Evolutionary conservation across 1,140 invertebrate genomes (phyloP), one percentile per base, ranked within the genome.

Genomic region (Idris sp.): DNA sequence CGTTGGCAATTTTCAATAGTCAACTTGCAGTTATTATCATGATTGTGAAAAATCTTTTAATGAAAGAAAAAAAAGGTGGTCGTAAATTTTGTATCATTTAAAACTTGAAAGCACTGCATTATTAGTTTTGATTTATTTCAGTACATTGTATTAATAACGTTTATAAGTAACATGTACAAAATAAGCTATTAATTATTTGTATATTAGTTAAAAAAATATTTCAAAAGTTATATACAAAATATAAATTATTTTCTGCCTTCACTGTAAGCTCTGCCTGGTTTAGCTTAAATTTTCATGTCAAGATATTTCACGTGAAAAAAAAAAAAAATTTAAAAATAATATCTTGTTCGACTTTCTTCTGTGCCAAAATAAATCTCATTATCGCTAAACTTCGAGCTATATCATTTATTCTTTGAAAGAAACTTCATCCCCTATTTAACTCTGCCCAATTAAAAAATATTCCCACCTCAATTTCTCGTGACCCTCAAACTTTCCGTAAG

Each of bases 361-460:
- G 4, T 3, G 36, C 11, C 13, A 7, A 62, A 62, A 62, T 33
- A 62, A 51, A 33, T 51, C 26, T 54, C 49, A 40, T 56, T 49
- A 48, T 48, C 38, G 46, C 0, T 15, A 2, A 41, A 41, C 15
- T 44, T 28, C 8, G 6, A 13, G 25, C 43, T 2, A 2, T 2
- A 16, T 62, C 28, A 53, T 41, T 59, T 15, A 5, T 48, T 28
- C 19, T 25, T 46, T 48, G 30, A 33, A 43, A 38, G 28, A 26
- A 53, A 51, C 19, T 7, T 44, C 51, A 43, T 48, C 25, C 44
- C 13, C n/a, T 28, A 15, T 62, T 62, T 31, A 62, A 62, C 30
- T 54, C 28, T 25, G 46, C 33, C 62, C 33, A 56, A 67, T 67
- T 67, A 67, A 67, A 65, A 67, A 56, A 38, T 54, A 48, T 67